phyloP scores from a whole-genome alignment of 2,797 vertebrate genomes.

The Cygnus olor region DNA sequence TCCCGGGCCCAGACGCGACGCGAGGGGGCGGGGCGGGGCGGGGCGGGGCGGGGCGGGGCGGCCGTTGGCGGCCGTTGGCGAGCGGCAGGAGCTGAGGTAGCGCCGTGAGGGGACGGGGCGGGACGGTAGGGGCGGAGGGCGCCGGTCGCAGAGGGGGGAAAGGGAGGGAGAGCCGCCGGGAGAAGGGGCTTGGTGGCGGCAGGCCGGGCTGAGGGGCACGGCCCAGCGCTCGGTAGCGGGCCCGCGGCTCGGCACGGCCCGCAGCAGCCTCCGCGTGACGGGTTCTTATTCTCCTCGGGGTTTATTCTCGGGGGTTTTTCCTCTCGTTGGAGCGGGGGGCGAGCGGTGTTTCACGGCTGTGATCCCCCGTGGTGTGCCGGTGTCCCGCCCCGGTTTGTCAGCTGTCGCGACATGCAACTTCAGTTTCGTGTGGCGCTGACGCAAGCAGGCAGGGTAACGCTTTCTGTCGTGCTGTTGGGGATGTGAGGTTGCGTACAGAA shows the following conservation, averaged over 20 bases:
- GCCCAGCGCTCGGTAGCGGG: too few species aligned
- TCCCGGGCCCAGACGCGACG: background rate
- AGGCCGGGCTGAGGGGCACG: too few species aligned
- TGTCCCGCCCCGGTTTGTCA: background rate
- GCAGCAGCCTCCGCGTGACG: too few species aligned
- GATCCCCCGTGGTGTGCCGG: too few species aligned
- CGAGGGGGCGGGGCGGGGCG: background rate
- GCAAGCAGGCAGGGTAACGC: background rate
- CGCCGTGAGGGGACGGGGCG: background rate
- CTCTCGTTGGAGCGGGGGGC: too few species aligned
- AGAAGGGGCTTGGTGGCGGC: background rate
- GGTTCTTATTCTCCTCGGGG: too few species aligned
- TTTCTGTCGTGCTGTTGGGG: background rate
- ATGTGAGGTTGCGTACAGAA: background rate
- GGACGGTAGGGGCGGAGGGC: background rate
- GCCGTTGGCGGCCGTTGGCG: background rate
- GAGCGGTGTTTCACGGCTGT: too few species aligned
- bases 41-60: background rate
- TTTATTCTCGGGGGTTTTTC: too few species aligned
- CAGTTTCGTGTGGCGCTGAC: background rate
- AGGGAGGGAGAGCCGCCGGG: too few species aligned
- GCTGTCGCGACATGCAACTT: accelerated
- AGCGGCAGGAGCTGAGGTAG: background rate
- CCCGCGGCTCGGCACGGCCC: too few species aligned
- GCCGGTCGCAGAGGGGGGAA: background rate